A percentile compares a stretch with the other conserved stretches of the same genome.
phyloP scores from a whole-genome alignment of 37 sponge, comb jelly and placozoan genomes.

The Petrosia ficiformis region DNA sequence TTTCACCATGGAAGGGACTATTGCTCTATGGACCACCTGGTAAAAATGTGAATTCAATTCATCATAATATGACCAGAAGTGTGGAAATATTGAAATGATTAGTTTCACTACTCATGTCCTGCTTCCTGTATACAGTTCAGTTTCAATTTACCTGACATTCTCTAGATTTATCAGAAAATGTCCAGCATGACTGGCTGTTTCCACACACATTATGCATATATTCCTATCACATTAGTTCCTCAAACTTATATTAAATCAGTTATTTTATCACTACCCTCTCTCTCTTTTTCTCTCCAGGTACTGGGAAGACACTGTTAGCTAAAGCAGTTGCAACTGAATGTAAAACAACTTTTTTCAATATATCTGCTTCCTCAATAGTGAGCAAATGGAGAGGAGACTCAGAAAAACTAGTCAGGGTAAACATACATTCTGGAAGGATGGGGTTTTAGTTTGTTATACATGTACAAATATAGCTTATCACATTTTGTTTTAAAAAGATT shows the following conservation, averaged over 20 bases:
- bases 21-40: slow-evolving; percentile 99
- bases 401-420: slow-evolving; percentile 92
- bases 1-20: slow-evolving; percentile 99
- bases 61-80: background rate
- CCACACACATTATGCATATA: too few relatives aligned
- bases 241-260: background rate
- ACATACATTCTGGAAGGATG: background rate
- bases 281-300: slow-evolving; percentile 42
- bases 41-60: too few relatives aligned
- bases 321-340: slow-evolving; percentile 99
- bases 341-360: slow-evolving; percentile 98
- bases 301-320: slow-evolving; percentile 98
- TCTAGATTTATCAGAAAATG: too few relatives aligned
- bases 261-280: background rate
- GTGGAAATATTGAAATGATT: background rate
- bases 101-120: background rate
- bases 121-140: too few relatives aligned
- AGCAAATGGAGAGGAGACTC: slow-evolving; percentile 99
- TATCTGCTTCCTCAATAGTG: slow-evolving; percentile 97
- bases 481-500: too few relatives aligned
- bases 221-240: background rate
- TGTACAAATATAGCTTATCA: too few relatives aligned
- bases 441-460: background rate
- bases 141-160: too few relatives aligned
- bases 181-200: too few relatives aligned